Conservation (phyloP, 2,113 vertebrate species). For the Platichthys stellatus region DNA sequence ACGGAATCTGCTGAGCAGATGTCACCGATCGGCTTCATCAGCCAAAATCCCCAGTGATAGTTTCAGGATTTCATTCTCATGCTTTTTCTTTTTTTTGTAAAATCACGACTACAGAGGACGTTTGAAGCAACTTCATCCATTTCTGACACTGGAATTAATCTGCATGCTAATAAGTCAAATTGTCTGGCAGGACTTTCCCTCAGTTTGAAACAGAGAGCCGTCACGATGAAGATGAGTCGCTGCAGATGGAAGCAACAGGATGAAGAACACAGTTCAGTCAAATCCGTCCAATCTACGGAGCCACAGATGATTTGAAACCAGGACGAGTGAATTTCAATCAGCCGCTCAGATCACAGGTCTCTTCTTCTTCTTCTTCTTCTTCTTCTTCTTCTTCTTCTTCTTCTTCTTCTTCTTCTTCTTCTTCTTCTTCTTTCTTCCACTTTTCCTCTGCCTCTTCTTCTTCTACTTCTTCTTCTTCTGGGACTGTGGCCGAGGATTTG, state of each 20-base stretch:
- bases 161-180: slow-evolving; percentile 14
- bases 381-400: background rate
- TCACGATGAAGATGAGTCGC: slow-evolving; percentile 17
- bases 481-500: background rate
- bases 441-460: too few relatives aligned
- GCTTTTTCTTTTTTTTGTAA: too few relatives aligned
- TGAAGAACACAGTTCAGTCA: slow-evolving; percentile 21
- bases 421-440: background rate
- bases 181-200: slow-evolving; percentile 11
- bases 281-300: background rate
- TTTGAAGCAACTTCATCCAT: background rate
- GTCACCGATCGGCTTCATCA: background rate
- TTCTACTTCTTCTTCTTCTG: background rate
- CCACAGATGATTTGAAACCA: slow-evolving; percentile 13
- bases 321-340: slow-evolving; percentile 20
- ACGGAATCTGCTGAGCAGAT: background rate
- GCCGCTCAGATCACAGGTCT: background rate
- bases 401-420: background rate
- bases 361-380: background rate
- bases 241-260: slow-evolving; percentile 57
- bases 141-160: slow-evolving; percentile 1
- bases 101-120: too few relatives aligned
- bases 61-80: background rate
- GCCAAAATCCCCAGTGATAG: background rate
- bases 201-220: background rate